Base-by-base conservation (phyloP, 2,888 invertebrate genomes). In the Beris chalybata region DNA sequence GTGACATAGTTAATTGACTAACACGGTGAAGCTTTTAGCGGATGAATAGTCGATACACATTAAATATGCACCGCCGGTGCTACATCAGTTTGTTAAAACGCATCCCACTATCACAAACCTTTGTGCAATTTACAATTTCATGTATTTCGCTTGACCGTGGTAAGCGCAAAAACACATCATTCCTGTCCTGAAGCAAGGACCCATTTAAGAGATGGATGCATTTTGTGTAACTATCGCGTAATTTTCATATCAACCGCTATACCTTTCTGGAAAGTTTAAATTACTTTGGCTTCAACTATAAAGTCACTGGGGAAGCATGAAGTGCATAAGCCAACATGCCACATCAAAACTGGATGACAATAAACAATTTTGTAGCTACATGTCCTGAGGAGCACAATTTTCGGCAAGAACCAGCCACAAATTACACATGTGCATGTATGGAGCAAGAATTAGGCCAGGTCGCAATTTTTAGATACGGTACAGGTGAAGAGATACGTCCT, bases 381-480 rank as follows among this genome's bases (percentile, higher is more conserved):
- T 31, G 48, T 29, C n/a, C 58, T 30, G 47, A 47, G 47, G 47
- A 47, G 31, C 9, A 31, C 4, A 22, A 48, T 59, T 59, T 59
- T 59, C 58, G 48, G 30, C 31, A 48, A 59, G 58, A 59, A 47
- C 58, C 58, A 59, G 58, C 58, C 58, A 59, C 58, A 59, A 59
- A 59, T 59, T 66, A 68, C 63, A 58, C 68, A 66, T 68, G 63
- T 68, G 53, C 68, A 66, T 68, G 63, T 68, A 65, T 68, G 66
- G 65, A 58, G 53, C 61, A 64, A 50, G 57, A 65, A 66, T 61
- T 68, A 68, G 66, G 63, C 61, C 56, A 55, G 47, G 65, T 59
- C 61, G 61, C 52, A 55, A n/a, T 65, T 65, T 68, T 68, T 68
- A 53, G 50, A 53, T 30, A 50, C 38, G 30, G 53, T 53, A 31